Evolutionary conservation across 2,888 invertebrate genomes (phyloP), one percentile per base, ranked within the genome.

Genomic region (Sisyra terminalis): DNA sequence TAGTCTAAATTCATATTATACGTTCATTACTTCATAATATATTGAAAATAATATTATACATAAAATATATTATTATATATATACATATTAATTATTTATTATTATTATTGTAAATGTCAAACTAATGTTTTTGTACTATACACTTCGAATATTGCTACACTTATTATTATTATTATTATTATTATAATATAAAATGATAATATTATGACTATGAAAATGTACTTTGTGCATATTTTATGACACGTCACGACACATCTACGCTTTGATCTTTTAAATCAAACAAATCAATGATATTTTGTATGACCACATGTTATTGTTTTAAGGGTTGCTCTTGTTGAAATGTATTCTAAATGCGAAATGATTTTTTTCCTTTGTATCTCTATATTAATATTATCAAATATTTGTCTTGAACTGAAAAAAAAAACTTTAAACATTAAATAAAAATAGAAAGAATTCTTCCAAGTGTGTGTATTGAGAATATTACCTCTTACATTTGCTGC

Each of bases 1-100:
- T 30, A 56, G 53, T 45, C 45, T 46, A 45, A 53, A 55, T 55
- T 46, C 52, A 52, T 52, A 46, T 42, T 8, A 15, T 42, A 14
- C 24, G 29, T 11, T 36, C 6, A 11, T n/a, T n/a, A 32, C 15
- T 41, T 34, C 10, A 29, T 42, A 34, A 29, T 29, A n/a, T n/a
- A 13, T 24, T 24, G 24, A 24, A 24, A 24, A 24, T 35, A 24
- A 34, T 11, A 44, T 30, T 39, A 38, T 29, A n/a, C n/a, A n/a
- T n/a, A n/a, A n/a, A n/a, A n/a, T n/a, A n/a, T n/a, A 37, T 30
- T 39, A 17, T 39, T 39, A 39, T 44, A 44, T 32, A 44, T 44
- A 44, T 39, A 44, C 18, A 44, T 44, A 44, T 44, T 18, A 44
- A 39, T 39, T 35, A 44, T 39, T 39, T 34, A 39, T 30, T 36